Evolutionary conservation across 2,888 invertebrate species (phyloP), one percentile per base, ranked within the genome.

Genomic region (Nemurella pictetii): DNA sequence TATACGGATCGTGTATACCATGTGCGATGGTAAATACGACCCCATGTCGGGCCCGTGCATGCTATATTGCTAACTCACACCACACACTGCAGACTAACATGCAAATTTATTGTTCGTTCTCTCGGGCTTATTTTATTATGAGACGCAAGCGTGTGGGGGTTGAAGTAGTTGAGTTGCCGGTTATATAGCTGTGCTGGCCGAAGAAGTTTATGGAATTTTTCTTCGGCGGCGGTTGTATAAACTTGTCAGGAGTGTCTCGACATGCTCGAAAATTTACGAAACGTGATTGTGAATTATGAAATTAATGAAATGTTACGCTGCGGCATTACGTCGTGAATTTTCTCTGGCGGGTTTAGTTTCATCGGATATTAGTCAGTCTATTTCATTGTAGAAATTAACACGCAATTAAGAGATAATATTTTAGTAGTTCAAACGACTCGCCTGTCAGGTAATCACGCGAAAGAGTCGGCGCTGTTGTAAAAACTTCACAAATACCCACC

Each of bases 21-120:
- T 2, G 55, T 12, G 55, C 55, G 55, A 55, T 20, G 55, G 55
- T 12, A 12, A 55, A 35, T 20, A 55, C 55, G 55, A 55, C 55
- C 55, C 55, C 55, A 55, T 55, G 55, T 12, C 55, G 55, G 20
- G 55, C 9, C 9, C 55, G 1, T 12, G 3, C 20, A 15, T 55
- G 55, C 55, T 20, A 55, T 55, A 55, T 55, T 55, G 55, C 75
- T 20, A 3, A 75, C 7, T 75, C 28, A 9, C 2, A 27, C 2
- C 77, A 77, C 25, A 77, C 28, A 78, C 78, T 3, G 30, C 30
- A 78, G 15, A 29, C 30, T 30, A 78, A 30, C 30, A 78, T 78
- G 78, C 78, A 29, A 30, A 78, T 78, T 78, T 75, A 75, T 30
- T 78, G 78, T 78, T 78, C 30, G 28, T 30, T 4, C 28, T 28